Base-by-base conservation (phyloP, 1,140 invertebrate genomes). In the Drosophila insularis region DNA sequence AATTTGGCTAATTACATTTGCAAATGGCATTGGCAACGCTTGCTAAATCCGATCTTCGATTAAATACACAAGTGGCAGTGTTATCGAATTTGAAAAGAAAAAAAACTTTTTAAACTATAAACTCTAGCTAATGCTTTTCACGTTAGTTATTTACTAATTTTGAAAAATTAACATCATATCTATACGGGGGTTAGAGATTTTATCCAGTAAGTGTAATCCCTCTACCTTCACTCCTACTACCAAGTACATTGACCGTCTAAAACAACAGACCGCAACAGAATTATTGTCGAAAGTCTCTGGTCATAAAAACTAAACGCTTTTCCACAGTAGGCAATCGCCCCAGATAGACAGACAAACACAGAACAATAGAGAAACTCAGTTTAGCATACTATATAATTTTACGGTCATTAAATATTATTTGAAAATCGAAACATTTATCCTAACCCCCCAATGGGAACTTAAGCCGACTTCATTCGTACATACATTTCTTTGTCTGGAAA, bases 331-430 rank as follows among this genome's bases (percentile, higher is more conserved):
- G 19, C 43, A 50, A 7, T 19, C 43, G 14, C 17, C 14, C 43
- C 61, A 23, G 43, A 14, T 35, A 66, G 11, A 76, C 54, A 35
- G 46, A 23, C 50, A 63, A 19, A 70, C 32, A 69, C 56, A 50
- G 65, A 31, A 69, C 56, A 50, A 67, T 74, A 61, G 64, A 53
- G 13, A 76, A 58, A 58, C 68, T 65, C 69, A 87, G 72, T 89
- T 82, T 78, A 58, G 66, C 58, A 67, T 82, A 78, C 74, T 67
- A 81, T 80, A 89, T 89, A 80, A 89, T 89, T 89, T 89, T 84
- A 89, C 85, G 85, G 84, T 70, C 85, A 89, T 89, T 89, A 89
- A 80, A 76, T 89, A 85, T 89, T 89, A 89, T 89, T 89, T 89
- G 60, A 78, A 84, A 89, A 84, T 89, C 85, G 70, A 80, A 76